Base-by-base conservation (phyloP, 2,888 invertebrate species). In the Tipula lateralis region DNA sequence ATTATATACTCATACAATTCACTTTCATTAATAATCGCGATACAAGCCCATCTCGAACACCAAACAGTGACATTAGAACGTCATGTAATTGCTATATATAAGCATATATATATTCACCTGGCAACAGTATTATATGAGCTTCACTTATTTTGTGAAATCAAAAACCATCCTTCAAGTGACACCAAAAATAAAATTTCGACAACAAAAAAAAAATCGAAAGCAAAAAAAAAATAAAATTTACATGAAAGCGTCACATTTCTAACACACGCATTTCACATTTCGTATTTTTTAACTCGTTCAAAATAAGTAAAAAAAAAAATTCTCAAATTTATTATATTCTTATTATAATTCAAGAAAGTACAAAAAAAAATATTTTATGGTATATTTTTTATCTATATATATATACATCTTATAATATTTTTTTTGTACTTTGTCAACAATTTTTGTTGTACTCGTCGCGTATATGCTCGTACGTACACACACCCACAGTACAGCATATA, bases 161-260 rank as follows among this genome's bases (percentile, higher is more conserved):
- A 66, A 66, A 66, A 66, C 66, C 66, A 66, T 66, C 66, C 66
- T 66, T 9, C 66, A 24, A 66, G 66, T 66, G 66, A 66, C 66
- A 66, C 24, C 66, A 66, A 66, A 66, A 2, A 66, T 66, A 12
- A 66, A 66, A 24, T 24, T 24, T 16, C 16, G 16, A 44, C 1
- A 66, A 66, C 19, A 7, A 66, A 6, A 13, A 32, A 32, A 32
- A n/a, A n/a, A 44, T 44, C 44, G n/a, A 7, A 44, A 66, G 24
- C n/a, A 16, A n/a, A 16, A 16, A 44, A 39, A 44, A 66, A 19
- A 12, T 66, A 24, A 66, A 66, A 66, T 66, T 66, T 66, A 24
- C 66, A 66, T 66, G 24, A 24, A 66, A 66, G 66, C 66, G 66
- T 66, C 66, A 66, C 66, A 66, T 66, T 66, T 66, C 66, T 66